Conservation (phyloP, 2,797 vertebrate species). For the Bradypodion pumilum region DNA sequence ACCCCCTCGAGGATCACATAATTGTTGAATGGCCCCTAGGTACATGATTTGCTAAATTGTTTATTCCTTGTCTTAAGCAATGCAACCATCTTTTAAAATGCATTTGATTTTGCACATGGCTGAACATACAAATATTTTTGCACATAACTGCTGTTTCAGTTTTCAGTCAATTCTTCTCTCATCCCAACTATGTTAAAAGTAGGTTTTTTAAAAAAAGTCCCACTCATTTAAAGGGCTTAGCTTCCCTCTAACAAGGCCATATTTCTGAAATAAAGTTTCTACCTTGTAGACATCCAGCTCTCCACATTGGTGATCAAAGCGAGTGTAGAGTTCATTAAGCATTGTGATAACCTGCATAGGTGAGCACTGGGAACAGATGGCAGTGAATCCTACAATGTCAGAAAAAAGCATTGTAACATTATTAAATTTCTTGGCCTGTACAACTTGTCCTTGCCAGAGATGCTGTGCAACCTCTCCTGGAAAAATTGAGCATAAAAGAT, state of each 20-base stretch:
- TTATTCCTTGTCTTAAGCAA: slow-evolving; percentile 22
- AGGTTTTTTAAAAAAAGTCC: neutral
- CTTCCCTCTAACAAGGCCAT: slow-evolving; percentile 5
- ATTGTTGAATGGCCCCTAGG: no score
- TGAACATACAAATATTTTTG: neutral
- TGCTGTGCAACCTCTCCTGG: slow-evolving; percentile 94
- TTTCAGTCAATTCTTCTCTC: neutral
- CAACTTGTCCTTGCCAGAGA: slow-evolving; percentile 95
- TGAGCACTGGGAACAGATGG: slow-evolving; percentile 92
- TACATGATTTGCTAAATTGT: neutral
- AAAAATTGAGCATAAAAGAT: slow-evolving; percentile 96
- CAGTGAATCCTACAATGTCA: slow-evolving; percentile 97
- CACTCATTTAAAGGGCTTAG: neutral
- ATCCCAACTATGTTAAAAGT: slow-evolving; percentile 2
- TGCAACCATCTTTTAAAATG: slow-evolving; percentile 3
- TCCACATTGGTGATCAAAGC: slow-evolving; percentile 94
- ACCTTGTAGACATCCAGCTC: slow-evolving; percentile 98
- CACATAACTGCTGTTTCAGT: neutral
- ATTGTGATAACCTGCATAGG: slow-evolving; percentile 99
- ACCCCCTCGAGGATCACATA: no score
- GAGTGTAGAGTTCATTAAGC: slow-evolving; percentile 96
- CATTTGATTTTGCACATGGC: neutral
- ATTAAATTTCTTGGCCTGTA: slow-evolving; percentile 95
- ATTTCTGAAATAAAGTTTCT: slow-evolving; percentile 45
- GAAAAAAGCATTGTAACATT: slow-evolving; percentile 97